These are phyloP conservation scores for Synanthedon vespiformis DNA, from an alignment of 2,888 invertebrate species.

Conservation along the genomic window DNA sequence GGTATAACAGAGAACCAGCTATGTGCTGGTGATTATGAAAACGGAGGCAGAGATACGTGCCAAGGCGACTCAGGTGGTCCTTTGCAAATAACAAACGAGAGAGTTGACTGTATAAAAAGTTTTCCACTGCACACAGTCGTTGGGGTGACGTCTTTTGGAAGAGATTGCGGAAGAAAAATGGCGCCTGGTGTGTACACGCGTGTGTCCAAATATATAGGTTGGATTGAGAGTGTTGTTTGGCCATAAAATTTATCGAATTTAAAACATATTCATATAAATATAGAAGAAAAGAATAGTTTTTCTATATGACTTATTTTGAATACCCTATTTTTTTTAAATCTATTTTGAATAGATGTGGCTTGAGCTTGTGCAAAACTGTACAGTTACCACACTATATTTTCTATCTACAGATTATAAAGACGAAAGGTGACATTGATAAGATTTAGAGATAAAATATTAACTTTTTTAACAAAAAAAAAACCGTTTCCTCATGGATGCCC, in stretches of 20 bases:
- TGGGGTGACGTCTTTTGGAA: conserved; percentile 66
- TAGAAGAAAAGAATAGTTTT: no score
- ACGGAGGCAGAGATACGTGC: conserved; percentile 59
- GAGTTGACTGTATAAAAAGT: conserved; percentile 39
- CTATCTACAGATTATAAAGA: no score
- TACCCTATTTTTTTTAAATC: no score
- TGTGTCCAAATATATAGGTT: conserved; percentile 52
- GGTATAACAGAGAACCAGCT: conserved; percentile 48
- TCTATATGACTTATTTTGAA: no score
- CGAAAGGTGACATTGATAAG: no score
- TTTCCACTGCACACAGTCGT: conserved; percentile 58
- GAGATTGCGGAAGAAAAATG: conserved; percentile 61
- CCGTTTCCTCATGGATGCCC: no score
- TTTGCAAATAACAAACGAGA: conserved; percentile 44
- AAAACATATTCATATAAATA: no score
- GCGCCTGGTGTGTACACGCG: conserved; percentile 66
- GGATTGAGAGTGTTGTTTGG: conserved; percentile 67
- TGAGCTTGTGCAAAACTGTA: no score
- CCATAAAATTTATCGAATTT: conserved; percentile 14
- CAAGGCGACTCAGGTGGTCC: conserved; percentile 66
- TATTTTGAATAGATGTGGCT: no score
- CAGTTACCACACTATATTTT: no score
- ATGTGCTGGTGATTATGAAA: conserved; percentile 57
- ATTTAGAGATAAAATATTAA: no score
- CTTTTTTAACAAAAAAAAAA: no score